Base-by-base conservation (phyloP, 1,140 invertebrate genomes). In the Hyles vespertilio region DNA sequence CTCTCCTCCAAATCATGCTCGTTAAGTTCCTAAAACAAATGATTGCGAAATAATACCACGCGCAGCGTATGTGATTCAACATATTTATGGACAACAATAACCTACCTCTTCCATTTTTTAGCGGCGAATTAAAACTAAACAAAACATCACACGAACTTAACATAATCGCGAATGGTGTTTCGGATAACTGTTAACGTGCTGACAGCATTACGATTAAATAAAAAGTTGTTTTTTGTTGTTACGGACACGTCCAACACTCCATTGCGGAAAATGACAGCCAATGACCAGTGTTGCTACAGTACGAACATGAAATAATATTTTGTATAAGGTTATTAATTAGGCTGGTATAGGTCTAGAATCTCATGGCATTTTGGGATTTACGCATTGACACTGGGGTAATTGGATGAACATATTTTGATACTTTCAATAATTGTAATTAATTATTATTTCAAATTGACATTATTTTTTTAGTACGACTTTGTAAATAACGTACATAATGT, bases 101-200 rank as follows among this genome's bases (percentile, higher is more conserved):
- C 80, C 55, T 65, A 87, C 85, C 82, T 87, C 84, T 74, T 89
- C 85, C 85, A 89, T 89, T 74, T 73, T 87, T 81, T 63, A 65
- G 74, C 70, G 65, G 72, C 63, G 66, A 83, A 75, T 82, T 79
- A 73, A 67, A 77, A 71, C 67, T 63, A 68, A 79, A 82, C 61
- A 73, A 70, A 73, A 74, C 62, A 67, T 68, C 67, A 74, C 71
- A 77, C 68, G 70, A 81, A 81, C 77, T 74, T 63, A 79, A 87
- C 84, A 87, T 87, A 87, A 85, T 87, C 78, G 74, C 74, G 77
- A 78, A 66, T 79, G 70, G 63, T 75, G 65, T 68, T 70, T 61
- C 59, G 72, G 67, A 69, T 66, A 58, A 72, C 67, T 72, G 69
- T 72, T 63, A 77, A 78, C 75, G 63, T 77, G 72, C 71, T 78